Base-by-base conservation (phyloP, 1,140 invertebrate genomes). In the Drosophila busckii region DNA sequence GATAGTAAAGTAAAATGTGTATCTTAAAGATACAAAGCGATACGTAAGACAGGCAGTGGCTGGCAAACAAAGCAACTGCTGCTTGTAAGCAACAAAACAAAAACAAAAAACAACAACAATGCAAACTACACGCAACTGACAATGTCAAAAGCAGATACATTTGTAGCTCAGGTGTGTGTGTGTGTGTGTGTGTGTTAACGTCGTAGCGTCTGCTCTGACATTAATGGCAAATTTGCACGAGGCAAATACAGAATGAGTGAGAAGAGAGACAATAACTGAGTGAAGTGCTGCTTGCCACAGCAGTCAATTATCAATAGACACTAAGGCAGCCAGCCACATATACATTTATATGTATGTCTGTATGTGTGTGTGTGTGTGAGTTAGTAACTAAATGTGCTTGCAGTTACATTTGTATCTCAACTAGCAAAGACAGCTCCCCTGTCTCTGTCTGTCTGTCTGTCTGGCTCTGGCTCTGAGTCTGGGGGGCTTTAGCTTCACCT, bases 181-280 rank as follows among this genome's bases (percentile, higher is more conserved):
- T 46, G 26, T 46, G 32, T 52, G 22, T 37, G 20, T 44, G 46
- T 54, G 48, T 67, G 50, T 52, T 19, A 19, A 45, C 37, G 7
- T 32, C 37, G 25, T 23, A 40, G 49, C 67, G 73, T 82, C 68
- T 78, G 73, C 75, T 64, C 48, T 59, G 61, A 56, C 56, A 70
- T 70, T 82, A 82, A 82, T 82, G 69, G 75, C 69, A 82, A 82
- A 82, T 82, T 82, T 75, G 70, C 69, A 82, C 75, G 61, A 70
- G 71, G 69, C 55, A 78, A 82, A 80, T 80, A 49, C 44, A 53
- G 34, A 42, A 19, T 23, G 9, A 31, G 41, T 25, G 1, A n/a
- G 45, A 48, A 38, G 46, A 26, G 9, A 20, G 20, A 23, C 13
- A 34, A 17, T 45, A 12, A 31, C 31, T 55, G 56, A 62, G 59